These are phyloP conservation scores for Platalea minor DNA, from an alignment of 2,797 vertebrate species.

Conservation along the genomic window DNA sequence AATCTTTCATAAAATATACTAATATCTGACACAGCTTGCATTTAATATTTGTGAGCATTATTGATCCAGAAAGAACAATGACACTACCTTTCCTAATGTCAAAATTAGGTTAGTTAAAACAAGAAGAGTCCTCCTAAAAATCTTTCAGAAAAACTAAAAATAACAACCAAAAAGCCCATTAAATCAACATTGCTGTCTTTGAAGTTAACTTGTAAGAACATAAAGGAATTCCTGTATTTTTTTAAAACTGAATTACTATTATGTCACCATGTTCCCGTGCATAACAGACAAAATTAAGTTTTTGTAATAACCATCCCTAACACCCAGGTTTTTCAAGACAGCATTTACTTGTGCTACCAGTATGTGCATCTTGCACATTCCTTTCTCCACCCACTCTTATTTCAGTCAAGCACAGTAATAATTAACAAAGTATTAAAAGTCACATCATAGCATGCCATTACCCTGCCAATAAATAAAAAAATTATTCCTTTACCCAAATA, in stretches of 20 bases:
- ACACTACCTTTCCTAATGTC: not conserved
- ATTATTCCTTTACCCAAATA: not conserved
- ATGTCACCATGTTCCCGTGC: not conserved
- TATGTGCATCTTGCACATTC: not conserved
- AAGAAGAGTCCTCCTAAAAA: not conserved
- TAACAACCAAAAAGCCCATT: not conserved
- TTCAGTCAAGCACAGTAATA: not conserved
- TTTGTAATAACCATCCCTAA: not conserved
- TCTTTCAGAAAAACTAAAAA: not conserved
- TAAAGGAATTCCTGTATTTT: too few relatives aligned
- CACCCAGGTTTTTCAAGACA: not conserved
- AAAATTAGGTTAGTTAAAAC: not conserved
- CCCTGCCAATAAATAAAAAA: not conserved
- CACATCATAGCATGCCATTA: not conserved
- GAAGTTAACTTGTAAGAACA: not conserved
- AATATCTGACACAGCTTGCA: not conserved
- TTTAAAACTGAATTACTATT: too few relatives aligned
- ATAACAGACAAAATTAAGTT: not conserved
- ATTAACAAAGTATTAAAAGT: not conserved
- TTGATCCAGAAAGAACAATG: not conserved
- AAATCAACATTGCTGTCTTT: not conserved
- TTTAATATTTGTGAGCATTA: not conserved
- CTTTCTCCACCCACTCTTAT: slow-evolving; percentile 19
- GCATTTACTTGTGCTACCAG: not conserved
- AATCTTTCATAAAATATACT: not conserved